These are phyloP conservation scores for Drosophila sechellia DNA, from an alignment of 1,140 invertebrate species.

Conservation along the genomic window DNA sequence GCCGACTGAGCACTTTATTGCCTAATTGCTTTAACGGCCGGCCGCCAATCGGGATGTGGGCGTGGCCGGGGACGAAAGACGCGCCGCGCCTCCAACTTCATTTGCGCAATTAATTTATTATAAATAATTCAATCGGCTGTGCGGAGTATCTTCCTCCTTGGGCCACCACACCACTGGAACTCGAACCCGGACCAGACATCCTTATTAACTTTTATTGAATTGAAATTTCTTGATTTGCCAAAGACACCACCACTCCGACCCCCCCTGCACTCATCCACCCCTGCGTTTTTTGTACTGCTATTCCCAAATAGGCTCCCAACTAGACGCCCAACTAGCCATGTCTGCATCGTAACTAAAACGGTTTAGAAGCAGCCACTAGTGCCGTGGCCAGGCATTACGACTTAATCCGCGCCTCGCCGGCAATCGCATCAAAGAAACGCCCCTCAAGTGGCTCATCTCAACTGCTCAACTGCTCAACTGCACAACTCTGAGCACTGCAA, in stretches of 20 bases:
- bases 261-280: neutral
- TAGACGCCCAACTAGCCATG: constrained; percentile 8
- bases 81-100: constrained; percentile 26
- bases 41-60: constrained; percentile 29
- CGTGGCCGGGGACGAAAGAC: constrained; percentile 15
- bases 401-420: constrained; percentile 15
- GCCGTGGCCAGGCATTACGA: constrained; percentile 37
- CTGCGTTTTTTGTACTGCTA: neutral
- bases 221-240: constrained; percentile 43
- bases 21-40: constrained; percentile 33
- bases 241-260: neutral
- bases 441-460: constrained; percentile 62
- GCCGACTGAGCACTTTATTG: constrained; percentile 16
- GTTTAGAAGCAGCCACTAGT: constrained; percentile 24
- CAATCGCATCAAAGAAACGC: constrained; percentile 65
- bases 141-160: neutral
- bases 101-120: constrained; percentile 77
- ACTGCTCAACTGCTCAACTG: constrained; percentile 32
- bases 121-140: constrained; percentile 72
- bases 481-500: constrained; percentile 13
- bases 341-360: constrained; percentile 8
- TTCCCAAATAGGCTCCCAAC: too few species aligned
- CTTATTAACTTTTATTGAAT: constrained; percentile 80
- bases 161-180: neutral
- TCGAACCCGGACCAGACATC: constrained; percentile 51